A percentile compares a stretch with the other conserved stretches of the same genome.
These are phyloP conservation scores for Crotalus helleri DNA, from an alignment of 2,113 vertebrate genomes.

Conservation along the genomic window DNA sequence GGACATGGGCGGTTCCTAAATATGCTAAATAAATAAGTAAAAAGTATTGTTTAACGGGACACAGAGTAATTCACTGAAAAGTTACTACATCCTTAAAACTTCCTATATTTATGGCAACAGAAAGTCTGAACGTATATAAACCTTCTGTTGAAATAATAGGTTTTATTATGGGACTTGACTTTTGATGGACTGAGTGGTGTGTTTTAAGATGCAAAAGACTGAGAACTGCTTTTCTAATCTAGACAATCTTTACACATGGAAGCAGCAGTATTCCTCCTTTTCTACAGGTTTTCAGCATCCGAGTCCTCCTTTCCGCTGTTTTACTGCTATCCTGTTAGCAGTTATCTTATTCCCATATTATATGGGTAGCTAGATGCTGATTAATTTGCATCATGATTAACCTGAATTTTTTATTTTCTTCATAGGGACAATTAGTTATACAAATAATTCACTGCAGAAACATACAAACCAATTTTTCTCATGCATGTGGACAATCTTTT, in stretches of 20 bases:
- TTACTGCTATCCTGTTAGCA: background rate
- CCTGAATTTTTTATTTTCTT: background rate
- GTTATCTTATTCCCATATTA: background rate
- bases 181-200: background rate
- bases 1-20: background rate
- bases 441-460: background rate
- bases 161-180: background rate
- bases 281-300: background rate
- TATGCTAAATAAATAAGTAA: background rate
- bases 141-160: background rate
- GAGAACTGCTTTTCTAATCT: background rate
- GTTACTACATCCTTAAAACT: background rate
- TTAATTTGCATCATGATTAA: background rate
- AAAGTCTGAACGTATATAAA: background rate
- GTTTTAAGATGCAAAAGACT: background rate
- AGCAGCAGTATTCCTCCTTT: background rate
- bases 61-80: background rate
- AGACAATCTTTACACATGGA: background rate
- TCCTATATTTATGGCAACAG: background rate
- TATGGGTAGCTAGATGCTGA: constrained; percentile 14
- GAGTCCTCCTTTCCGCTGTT: background rate
- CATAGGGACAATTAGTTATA: background rate
- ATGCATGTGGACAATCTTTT: background rate
- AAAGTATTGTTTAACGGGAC: background rate
- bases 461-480: background rate